Evolutionary conservation across 1,140 invertebrate species (phyloP).

Genomic region (Melanaphis sacchari): DNA sequence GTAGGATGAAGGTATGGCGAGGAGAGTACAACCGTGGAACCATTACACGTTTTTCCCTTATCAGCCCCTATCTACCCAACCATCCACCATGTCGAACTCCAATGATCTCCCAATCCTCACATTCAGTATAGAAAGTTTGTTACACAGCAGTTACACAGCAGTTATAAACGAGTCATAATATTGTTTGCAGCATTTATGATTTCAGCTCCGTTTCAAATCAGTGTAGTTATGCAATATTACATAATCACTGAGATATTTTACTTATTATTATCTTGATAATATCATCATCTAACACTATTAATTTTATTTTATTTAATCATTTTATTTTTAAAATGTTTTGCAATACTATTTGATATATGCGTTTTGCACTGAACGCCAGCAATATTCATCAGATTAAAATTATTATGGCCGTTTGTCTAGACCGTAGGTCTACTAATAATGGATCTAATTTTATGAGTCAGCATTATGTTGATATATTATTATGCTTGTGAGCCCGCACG

Average conservation of each 20-base stretch:
- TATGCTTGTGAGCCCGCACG: not conserved
- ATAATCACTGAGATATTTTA: not conserved
- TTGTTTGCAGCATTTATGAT: slow-evolving; percentile 33
- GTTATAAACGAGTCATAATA: slow-evolving; percentile 20
- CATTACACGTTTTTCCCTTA: slow-evolving; percentile 6
- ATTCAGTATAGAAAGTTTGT: not conserved
- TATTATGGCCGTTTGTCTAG: slow-evolving; percentile 7
- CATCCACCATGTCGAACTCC: not conserved
- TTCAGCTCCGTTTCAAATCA: not conserved
- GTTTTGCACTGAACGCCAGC: slow-evolving; percentile 1
- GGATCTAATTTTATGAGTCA: slow-evolving; percentile 6
- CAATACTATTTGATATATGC: not conserved
- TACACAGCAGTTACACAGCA: not conserved
- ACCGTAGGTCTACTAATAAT: slow-evolving; percentile 6
- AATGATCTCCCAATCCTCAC: not conserved
- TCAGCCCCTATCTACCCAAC: not conserved
- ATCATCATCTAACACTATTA: not conserved
- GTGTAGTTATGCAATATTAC: not conserved
- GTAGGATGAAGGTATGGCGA: not conserved
- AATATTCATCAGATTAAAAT: slow-evolving; percentile 35
- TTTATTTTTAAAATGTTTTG: not conserved
- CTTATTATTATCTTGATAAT: not conserved
- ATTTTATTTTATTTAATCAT: not conserved
- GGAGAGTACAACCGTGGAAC: not conserved
- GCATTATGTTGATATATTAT: not conserved